A percentile compares a stretch with the other conserved stretches of the same genome.
These are phyloP conservation scores for Hydropotes inermis DNA, from an alignment of 2,113 vertebrate genomes.

Conservation along the genomic window DNA sequence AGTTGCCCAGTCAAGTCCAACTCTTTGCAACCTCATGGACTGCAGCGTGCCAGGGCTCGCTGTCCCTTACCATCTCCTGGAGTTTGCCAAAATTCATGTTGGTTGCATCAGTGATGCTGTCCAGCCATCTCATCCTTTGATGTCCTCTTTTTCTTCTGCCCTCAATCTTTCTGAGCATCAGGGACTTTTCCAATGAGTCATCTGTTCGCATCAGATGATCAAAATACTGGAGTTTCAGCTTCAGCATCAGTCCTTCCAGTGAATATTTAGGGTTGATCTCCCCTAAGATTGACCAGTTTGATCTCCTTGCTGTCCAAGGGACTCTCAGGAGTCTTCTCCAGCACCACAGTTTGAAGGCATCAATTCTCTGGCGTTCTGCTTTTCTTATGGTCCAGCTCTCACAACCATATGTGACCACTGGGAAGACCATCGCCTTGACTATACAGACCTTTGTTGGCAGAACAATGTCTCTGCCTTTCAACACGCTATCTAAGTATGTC, in stretches of 20 bases:
- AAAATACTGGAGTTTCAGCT: background rate
- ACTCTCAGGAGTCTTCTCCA: background rate
- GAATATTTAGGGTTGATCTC: background rate
- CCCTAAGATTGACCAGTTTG: background rate
- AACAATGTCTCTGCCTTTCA: background rate
- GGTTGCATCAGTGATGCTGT: background rate
- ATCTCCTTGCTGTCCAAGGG: background rate
- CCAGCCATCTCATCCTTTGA: background rate
- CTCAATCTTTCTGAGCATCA: background rate
- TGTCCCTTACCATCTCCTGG: background rate
- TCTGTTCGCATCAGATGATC: background rate
- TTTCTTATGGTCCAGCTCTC: background rate
- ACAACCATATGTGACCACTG: background rate
- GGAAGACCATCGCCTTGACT: background rate
- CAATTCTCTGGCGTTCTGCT: background rate
- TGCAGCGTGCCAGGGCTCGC: background rate
- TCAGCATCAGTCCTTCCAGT: background rate
- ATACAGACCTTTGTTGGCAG: background rate
- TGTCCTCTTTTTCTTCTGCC: background rate
- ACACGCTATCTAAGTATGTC: background rate
- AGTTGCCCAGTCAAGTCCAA: background rate
- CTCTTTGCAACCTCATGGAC: background rate
- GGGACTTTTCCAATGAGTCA: background rate
- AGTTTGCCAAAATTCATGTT: background rate
- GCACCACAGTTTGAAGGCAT: background rate